A percentile compares a stretch with the other conserved stretches of the same genome.
Evolutionary conservation across 2,888 invertebrate species (phyloP).

Genomic region (Thysanoteuthis rhombus): DNA sequence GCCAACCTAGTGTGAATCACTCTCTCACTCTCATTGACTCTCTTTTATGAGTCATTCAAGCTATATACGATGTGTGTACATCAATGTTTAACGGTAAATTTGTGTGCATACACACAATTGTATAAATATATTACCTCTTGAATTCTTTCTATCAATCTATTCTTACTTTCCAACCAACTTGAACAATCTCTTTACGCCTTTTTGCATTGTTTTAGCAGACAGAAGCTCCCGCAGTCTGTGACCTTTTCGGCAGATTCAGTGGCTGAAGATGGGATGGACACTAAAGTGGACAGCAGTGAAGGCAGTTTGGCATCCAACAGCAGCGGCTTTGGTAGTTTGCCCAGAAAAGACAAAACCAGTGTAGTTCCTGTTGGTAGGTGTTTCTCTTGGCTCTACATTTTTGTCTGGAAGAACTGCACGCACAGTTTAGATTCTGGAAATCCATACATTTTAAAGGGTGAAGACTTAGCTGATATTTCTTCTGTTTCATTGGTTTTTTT

Average conservation of each 20-base stretch:
- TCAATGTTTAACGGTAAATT: no score
- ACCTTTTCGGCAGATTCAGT: not conserved
- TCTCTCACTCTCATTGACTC: no score
- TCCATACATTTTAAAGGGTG: not conserved
- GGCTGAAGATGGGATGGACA: conserved; percentile 30
- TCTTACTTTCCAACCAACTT: no score
- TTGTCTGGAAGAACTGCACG: not conserved
- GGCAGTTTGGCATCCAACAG: conserved; percentile 72
- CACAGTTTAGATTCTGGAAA: conserved; percentile 31
- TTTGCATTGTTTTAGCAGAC: not conserved
- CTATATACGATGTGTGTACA: no score
- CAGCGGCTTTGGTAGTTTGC: conserved; percentile 87
- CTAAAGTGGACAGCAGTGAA: conserved; percentile 50
- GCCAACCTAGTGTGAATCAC: no score
- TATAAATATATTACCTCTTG: no score
- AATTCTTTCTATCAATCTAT: no score
- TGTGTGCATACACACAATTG: no score
- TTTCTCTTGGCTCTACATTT: no score
- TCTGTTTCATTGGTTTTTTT: no score
- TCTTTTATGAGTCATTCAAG: no score
- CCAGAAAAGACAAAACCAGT: conserved; percentile 67
- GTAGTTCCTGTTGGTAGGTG: conserved; percentile 43
- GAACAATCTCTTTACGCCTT: not conserved
- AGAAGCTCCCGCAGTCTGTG: conserved; percentile 20
- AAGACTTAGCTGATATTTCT: no score